phyloP scores from a whole-genome alignment of 2,113 vertebrate species.

The Myotis davidii region DNA sequence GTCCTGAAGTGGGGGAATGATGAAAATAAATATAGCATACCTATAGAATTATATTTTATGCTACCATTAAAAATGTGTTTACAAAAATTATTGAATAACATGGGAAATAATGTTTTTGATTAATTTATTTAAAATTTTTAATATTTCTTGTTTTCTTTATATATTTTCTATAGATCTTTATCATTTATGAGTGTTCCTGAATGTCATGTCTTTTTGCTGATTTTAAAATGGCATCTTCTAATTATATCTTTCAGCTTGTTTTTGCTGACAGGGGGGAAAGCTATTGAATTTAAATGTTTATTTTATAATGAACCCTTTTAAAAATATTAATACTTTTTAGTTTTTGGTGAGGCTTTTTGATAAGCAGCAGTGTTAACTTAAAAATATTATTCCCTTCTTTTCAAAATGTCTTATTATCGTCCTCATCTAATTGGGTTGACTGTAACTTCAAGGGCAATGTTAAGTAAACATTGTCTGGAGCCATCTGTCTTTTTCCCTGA shows the following conservation, averaged over 20 bases:
- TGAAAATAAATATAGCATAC: not conserved
- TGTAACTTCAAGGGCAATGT: slow-evolving; percentile 48
- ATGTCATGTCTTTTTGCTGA: not conserved
- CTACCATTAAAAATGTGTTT: not conserved
- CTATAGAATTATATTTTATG: not conserved
- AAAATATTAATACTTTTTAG: not conserved
- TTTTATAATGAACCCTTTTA: slow-evolving; percentile 43
- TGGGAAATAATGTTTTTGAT: not conserved
- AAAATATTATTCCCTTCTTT: not conserved
- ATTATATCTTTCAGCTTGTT: not conserved
- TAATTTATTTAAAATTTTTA: not conserved
- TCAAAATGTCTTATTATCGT: slow-evolving; percentile 14
- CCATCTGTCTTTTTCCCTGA: slow-evolving; percentile 27
- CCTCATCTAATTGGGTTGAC: not conserved
- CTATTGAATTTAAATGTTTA: slow-evolving; percentile 23
- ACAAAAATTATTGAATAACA: not conserved
- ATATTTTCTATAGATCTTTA: not conserved
- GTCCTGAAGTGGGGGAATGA: not conserved
- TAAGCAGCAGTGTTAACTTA: not conserved
- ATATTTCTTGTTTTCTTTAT: not conserved
- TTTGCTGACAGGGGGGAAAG: not conserved
- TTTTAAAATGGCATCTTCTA: slow-evolving; percentile 19
- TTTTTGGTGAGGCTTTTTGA: not conserved
- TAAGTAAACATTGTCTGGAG: not conserved
- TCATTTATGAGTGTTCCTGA: not conserved